Evolutionary conservation across 2,888 invertebrate genomes (phyloP), one percentile per base, ranked within the genome.

Genomic region (Dione vanillae): DNA sequence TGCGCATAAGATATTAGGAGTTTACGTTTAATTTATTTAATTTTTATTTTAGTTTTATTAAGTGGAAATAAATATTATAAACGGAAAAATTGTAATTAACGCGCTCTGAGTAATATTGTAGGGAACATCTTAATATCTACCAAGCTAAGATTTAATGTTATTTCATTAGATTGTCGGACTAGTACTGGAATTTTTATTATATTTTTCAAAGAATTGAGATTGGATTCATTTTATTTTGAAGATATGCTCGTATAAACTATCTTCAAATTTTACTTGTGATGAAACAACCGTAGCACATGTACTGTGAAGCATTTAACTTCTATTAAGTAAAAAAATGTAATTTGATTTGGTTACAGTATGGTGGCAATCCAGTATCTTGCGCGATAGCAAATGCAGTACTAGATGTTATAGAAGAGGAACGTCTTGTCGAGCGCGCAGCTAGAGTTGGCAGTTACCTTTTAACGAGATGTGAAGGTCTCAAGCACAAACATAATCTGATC

Each of bases 351-450:
- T 79, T 83, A 87, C 89, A 98, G 98, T 99, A 98, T 84, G 99
- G 99, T 12, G 99, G 99, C 11, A 99, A 99, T 93, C 99, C 99
- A 12, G 99, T 99, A 0, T 99, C 99, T 0, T 99, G 99, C 85
- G 99, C 99, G 0, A 97, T 99, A 62, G 98, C 98, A 0, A 97
- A 97, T 83, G 98, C 99, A 3, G 99, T 99, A 0, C 95, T 99
- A 84, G 97, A 98, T 80, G 96, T 98, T 7, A 97, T 99, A 72
- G 97, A 98, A 81, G 95, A 96, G 51, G 99, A 99, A 84, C 95
- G 96, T 37, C 93, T 99, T 9, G 94, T 96, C 83, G 96, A 98
- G 76, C 96, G 98, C 74, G 99, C 99, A 0, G 85, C 94, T 0
- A 92, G 95, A 45, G 96, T 99, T 37, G 99, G 99, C 6, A 95